Evolutionary conservation across 2,888 invertebrate genomes (phyloP), one percentile per base, ranked within the genome.

Genomic region (Spilosoma lubricipeda): DNA sequence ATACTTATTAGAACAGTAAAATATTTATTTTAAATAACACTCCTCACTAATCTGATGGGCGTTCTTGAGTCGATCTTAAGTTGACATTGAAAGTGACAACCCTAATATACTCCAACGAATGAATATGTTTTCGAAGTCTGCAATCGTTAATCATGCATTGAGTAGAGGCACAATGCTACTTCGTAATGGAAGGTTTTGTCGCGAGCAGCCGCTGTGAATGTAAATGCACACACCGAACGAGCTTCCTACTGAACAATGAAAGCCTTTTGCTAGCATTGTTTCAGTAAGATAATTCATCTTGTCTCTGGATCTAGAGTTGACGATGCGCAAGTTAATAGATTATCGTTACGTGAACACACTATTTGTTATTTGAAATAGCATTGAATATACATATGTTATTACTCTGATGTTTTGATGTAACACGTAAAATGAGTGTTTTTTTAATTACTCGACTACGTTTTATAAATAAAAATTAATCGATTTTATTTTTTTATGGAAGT

Each of bases 71-170:
- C 20, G n/a, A 4, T 20, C 42, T 9, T 13, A 45, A 5, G 5
- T 42, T 5, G 11, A n/a, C n/a, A 33, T n/a, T n/a, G n/a, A 56
- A 52, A 83, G 85, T 72, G 67, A 52, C 56, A 73, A 65, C 73
- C 73, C 73, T 73, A 8, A 18, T 30, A 88, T 27, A 90, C 23
- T 94, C 93, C 91, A 92, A 93, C 91, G 93, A 91, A 94, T 93
- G 93, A 91, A 94, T 93, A 94, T 93, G 94, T 92, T 94, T 92
- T 91, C 87, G 91, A 88, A 89, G 90, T 88, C 88, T 86, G 88
- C 83, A 81, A 85, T 88, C 93, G 93, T 95, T 94, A 92, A 95
- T 95, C 95, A 94, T 93, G 90, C 89, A 94, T 95, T 93, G 95
- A 94, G 92, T 90, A 89, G 87, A 90, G 87, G 87, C 82, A 94